These are phyloP conservation scores for Tipula confusa DNA, from an alignment of 2,888 invertebrate species.

Conservation along the genomic window DNA sequence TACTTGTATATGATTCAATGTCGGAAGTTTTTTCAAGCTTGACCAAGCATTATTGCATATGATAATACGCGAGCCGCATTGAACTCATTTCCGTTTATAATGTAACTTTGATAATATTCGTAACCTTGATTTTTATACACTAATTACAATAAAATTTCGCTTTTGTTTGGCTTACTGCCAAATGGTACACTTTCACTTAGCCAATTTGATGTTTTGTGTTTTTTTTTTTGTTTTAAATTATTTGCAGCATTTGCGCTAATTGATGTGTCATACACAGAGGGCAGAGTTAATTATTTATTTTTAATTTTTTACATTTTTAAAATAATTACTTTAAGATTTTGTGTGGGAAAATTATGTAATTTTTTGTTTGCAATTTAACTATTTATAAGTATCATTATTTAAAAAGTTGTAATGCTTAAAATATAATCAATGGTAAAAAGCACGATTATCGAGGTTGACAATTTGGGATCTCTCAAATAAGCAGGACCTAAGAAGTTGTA, in stretches of 20 bases:
- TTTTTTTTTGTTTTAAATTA: not conserved
- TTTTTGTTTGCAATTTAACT: not conserved
- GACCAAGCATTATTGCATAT: not conserved
- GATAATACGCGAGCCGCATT: not conserved
- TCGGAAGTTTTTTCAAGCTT: not conserved
- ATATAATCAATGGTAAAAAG: too few relatives aligned
- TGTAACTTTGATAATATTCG: not conserved
- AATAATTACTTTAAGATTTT: not conserved
- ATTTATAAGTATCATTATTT: not conserved
- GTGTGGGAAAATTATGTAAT: not conserved
- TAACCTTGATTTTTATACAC: not conserved
- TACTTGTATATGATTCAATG: not conserved
- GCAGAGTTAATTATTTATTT: not conserved
- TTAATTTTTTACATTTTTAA: not conserved
- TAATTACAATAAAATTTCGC: not conserved
- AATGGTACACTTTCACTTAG: not conserved
- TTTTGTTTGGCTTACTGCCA: not conserved
- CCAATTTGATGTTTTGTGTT: not conserved
- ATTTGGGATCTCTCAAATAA: too few relatives aligned
- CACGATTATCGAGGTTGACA: too few relatives aligned
- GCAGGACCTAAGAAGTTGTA: too few relatives aligned
- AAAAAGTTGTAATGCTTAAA: too few relatives aligned
- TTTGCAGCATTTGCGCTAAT: not conserved
- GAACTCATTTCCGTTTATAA: not conserved
- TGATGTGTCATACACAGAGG: not conserved